Conservation (phyloP, 2,797 vertebrate species). For the Nothura maculosa region DNA sequence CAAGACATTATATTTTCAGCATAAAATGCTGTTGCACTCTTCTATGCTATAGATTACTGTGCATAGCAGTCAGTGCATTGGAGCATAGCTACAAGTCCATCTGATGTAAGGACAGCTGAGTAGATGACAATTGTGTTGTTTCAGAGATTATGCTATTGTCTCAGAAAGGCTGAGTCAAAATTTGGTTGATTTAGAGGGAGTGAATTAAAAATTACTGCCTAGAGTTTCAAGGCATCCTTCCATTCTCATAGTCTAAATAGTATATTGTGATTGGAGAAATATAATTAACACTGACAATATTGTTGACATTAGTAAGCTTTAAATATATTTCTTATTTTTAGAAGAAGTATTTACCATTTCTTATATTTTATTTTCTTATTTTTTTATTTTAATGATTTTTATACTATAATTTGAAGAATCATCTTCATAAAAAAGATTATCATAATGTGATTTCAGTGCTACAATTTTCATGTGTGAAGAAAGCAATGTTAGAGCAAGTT, state of each 20-base stretch:
- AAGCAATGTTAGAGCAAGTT: background rate
- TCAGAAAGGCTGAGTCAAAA: background rate
- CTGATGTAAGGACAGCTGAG: background rate
- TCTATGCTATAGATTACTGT: background rate
- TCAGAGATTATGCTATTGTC: background rate
- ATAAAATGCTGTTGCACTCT: background rate
- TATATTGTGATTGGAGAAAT: background rate
- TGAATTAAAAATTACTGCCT: background rate
- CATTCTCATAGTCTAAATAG: background rate
- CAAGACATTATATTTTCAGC: background rate
- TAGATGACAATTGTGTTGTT: background rate
- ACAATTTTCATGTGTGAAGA: background rate
- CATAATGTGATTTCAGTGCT: background rate
- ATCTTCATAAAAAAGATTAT: background rate
- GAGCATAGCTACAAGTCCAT: background rate
- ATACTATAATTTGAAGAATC: background rate
- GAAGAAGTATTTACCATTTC: background rate
- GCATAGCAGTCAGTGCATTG: background rate
- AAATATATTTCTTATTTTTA: background rate
- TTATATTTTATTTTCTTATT: background rate
- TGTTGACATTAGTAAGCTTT: background rate
- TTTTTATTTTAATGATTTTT: background rate
- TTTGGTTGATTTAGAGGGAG: background rate
- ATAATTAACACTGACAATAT: background rate
- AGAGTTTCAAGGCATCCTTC: background rate